Evolutionary conservation across 2,888 invertebrate species (phyloP).

Genomic region (Heliconius ethilla): DNA sequence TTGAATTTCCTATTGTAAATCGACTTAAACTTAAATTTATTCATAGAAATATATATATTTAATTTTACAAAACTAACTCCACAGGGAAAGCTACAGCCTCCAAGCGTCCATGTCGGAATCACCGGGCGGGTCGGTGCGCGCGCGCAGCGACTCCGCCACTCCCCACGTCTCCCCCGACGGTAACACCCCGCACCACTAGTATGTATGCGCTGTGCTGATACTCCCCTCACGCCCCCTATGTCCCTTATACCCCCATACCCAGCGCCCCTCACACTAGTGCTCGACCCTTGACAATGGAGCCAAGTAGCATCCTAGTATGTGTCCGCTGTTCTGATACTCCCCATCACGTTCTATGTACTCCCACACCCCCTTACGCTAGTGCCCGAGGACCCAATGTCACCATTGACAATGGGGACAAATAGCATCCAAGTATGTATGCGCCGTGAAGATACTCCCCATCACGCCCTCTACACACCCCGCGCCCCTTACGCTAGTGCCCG

Average conservation of each 20-base stretch:
- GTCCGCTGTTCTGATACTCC: neutral
- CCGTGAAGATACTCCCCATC: constrained; percentile 39
- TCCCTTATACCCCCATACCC: constrained; percentile 29
- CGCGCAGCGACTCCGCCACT: constrained; percentile 65
- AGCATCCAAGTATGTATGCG: constrained; percentile 67
- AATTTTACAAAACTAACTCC: neutral
- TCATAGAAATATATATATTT: neutral
- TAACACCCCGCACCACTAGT: constrained; percentile 73
- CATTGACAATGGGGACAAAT: no score
- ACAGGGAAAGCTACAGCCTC: constrained; percentile 83
- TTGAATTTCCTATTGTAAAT: no score
- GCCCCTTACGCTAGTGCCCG: constrained; percentile 24
- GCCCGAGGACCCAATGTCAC: no score
- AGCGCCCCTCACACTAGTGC: constrained; percentile 31
- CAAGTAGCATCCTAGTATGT: neutral
- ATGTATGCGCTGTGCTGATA: constrained; percentile 63
- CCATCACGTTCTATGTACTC: constrained; percentile 40
- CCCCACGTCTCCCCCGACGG: constrained; percentile 79
- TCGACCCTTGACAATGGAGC: no score
- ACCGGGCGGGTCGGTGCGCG: constrained; percentile 73
- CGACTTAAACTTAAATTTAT: no score
- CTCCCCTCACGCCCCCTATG: constrained; percentile 40
- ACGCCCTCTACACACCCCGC: constrained; percentile 36
- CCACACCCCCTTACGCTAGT: neutral
- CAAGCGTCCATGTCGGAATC: constrained; percentile 83